These are phyloP conservation scores for Pocillopora meandrina DNA, from an alignment of 92 coral and sea anemone species.

Conservation along the genomic window DNA sequence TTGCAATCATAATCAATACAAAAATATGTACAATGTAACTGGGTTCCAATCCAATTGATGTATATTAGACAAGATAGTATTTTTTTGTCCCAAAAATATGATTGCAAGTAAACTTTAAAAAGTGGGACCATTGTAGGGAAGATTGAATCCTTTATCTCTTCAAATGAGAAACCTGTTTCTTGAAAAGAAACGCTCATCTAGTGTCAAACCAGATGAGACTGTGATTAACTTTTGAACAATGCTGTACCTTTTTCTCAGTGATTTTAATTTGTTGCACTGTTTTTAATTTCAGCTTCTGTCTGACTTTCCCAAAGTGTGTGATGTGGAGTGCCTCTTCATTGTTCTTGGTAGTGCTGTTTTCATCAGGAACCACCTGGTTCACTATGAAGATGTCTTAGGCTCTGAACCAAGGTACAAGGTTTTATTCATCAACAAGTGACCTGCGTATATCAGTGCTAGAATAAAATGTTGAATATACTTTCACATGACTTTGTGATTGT, in stretches of 20 bases:
- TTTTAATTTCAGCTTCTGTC: slow-evolving; percentile 53
- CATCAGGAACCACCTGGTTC: slow-evolving; percentile 72
- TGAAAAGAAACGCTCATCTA: no score
- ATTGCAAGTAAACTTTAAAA: no score
- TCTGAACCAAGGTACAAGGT: slow-evolving; percentile 76
- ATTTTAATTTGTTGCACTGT: background rate
- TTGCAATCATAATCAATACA: no score
- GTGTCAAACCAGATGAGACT: no score
- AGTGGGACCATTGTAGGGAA: no score
- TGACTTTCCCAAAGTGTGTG: slow-evolving; percentile 74
- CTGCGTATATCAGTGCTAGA: background rate
- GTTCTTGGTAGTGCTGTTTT: slow-evolving; percentile 77
- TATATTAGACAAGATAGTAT: no score
- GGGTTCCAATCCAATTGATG: no score
- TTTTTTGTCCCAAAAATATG: no score
- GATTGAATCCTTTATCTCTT: no score
- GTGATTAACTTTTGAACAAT: background rate
- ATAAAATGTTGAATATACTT: background rate
- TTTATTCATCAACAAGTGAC: background rate
- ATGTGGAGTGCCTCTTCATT: slow-evolving; percentile 61
- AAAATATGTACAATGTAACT: no score
- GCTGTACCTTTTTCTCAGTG: background rate
- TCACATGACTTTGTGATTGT: no score
- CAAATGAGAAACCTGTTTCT: no score
- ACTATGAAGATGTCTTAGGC: slow-evolving; percentile 78